These are phyloP conservation scores for Pontoporia blainvillei DNA, from an alignment of 2,113 vertebrate genomes.

Conservation along the genomic window DNA sequence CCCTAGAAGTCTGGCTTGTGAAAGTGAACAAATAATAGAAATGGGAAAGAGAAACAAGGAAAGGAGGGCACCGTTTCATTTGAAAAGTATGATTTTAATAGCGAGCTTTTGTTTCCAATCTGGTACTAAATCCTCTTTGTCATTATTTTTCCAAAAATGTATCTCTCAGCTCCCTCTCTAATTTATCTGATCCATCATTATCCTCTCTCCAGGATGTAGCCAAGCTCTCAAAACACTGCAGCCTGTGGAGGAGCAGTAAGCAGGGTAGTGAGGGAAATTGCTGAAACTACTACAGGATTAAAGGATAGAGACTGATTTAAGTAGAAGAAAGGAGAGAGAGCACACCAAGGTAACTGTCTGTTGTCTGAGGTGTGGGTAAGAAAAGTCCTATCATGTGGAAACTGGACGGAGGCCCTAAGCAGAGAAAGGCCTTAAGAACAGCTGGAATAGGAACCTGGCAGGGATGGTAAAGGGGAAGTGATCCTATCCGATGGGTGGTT, in stretches of 20 bases:
- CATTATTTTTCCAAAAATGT: background rate
- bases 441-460: background rate
- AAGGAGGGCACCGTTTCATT: background rate
- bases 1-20: background rate
- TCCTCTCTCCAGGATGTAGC: background rate
- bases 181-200: background rate
- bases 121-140: background rate
- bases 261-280: background rate
- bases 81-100: background rate
- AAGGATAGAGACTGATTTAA: background rate
- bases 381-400: background rate
- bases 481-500: background rate
- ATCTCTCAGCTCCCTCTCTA: background rate
- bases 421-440: background rate
- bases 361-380: background rate
- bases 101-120: background rate
- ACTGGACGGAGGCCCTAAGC: background rate
- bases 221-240: background rate
- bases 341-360: background rate
- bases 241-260: background rate
- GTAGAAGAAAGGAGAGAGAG: background rate
- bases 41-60: background rate
- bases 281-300: background rate
- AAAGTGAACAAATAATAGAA: background rate
- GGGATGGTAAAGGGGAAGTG: background rate